Evolutionary conservation across 2,113 vertebrate genomes (phyloP).

Genomic region (Salminus brasiliensis): DNA sequence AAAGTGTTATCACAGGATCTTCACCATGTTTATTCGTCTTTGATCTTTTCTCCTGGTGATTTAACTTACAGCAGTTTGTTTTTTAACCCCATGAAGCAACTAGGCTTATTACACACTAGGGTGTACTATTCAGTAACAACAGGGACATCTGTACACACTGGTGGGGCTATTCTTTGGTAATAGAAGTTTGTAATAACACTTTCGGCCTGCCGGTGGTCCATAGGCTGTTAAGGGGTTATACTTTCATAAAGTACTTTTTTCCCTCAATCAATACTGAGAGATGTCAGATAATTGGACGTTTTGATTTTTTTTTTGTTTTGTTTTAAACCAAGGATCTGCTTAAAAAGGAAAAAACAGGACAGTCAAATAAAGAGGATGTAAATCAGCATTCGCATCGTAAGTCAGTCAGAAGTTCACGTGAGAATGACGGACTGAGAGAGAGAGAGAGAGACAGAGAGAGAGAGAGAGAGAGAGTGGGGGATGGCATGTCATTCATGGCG

Average conservation of each 20-base stretch:
- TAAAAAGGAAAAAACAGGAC: not conserved
- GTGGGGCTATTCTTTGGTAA: too few relatives aligned
- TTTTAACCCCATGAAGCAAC: too few relatives aligned
- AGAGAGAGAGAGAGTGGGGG: not conserved
- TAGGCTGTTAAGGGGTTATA: too few relatives aligned
- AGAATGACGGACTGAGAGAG: not conserved
- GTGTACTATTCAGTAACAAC: too few relatives aligned
- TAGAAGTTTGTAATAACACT: too few relatives aligned
- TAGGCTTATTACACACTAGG: too few relatives aligned
- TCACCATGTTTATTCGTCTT: not conserved
- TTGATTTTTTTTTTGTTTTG: not conserved
- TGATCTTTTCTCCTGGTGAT: not conserved
- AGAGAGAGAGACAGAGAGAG: conserved; percentile 5
- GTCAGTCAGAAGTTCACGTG: conserved; percentile 25
- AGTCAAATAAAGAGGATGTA: not conserved
- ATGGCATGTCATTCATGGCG: conserved; percentile 48
- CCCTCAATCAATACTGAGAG: not conserved
- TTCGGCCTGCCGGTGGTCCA: too few relatives aligned
- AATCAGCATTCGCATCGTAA: conserved; percentile 6
- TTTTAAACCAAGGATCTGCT: not conserved
- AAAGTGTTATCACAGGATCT: not conserved
- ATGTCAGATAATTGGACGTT: not conserved
- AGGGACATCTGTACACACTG: too few relatives aligned
- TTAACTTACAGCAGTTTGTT: not conserved
- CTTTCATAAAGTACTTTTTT: too few relatives aligned